Evolutionary conservation across 2,888 invertebrate species (phyloP).

Genomic region (Amphipoea oculea): DNA sequence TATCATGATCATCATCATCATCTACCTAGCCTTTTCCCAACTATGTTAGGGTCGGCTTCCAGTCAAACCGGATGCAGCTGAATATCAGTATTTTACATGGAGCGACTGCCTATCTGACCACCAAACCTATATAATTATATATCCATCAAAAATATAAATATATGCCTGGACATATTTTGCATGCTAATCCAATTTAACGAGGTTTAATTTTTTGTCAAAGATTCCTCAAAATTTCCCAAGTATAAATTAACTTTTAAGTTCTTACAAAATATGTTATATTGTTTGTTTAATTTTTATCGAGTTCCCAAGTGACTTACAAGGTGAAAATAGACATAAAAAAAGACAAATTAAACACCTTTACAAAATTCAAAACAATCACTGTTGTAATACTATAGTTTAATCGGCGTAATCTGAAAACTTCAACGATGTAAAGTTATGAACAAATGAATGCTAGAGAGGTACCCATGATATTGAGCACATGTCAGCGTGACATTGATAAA

Average conservation of each 20-base stretch:
- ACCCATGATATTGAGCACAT: slow-evolving; percentile 21
- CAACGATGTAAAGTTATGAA: slow-evolving; percentile 7
- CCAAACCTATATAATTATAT: no score
- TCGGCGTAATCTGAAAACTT: not conserved
- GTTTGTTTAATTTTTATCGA: not conserved
- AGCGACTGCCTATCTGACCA: no score
- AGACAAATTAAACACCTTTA: not conserved
- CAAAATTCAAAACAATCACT: not conserved
- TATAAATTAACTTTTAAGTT: not conserved
- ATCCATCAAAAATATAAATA: no score
- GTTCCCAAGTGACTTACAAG: not conserved
- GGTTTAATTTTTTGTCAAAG: not conserved
- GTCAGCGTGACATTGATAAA: slow-evolving; percentile 50
- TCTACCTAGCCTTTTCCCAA: no score
- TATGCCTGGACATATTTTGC: no score
- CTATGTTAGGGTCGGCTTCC: no score
- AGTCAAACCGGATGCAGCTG: no score
- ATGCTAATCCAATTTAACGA: not conserved
- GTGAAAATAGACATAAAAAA: no score
- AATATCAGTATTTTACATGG: no score
- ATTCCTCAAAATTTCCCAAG: not conserved
- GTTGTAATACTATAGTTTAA: not conserved
- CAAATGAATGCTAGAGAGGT: slow-evolving; percentile 11
- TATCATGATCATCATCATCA: no score
- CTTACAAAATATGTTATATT: not conserved